phyloP scores from a whole-genome alignment of 2,888 invertebrate genomes.

The Philaethria dido region DNA sequence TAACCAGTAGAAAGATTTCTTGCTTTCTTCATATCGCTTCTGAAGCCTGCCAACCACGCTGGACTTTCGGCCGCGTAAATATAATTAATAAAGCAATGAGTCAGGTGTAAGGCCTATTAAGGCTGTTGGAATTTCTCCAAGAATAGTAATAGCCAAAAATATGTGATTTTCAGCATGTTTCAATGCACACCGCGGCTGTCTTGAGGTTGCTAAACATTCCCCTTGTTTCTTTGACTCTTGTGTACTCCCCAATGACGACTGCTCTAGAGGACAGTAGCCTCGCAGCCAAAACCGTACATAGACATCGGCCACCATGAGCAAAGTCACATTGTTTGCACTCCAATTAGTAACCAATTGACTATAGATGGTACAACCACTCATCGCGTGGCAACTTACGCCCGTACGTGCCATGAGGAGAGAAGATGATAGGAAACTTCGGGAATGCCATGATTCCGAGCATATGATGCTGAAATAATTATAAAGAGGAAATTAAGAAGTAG shows the following conservation, averaged over 20 bases:
- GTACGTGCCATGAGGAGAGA: conserved; percentile 56
- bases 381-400: conserved; percentile 55
- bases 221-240: conserved; percentile 59
- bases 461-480: conserved; percentile 52
- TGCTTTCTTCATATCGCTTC: conserved; percentile 73
- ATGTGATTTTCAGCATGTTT: conserved; percentile 53
- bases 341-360: conserved; percentile 58
- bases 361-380: conserved; percentile 56
- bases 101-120: conserved; percentile 51
- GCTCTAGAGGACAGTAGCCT: conserved; percentile 56
- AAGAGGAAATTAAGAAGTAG: not conserved
- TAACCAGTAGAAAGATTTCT: conserved; percentile 76
- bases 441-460: conserved; percentile 53
- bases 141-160: conserved; percentile 51
- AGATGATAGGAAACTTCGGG: conserved; percentile 54
- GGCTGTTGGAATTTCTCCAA: conserved; percentile 60
- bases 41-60: conserved; percentile 83
- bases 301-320: conserved; percentile 54
- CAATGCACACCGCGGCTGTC: conserved; percentile 58
- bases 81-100: conserved; percentile 55
- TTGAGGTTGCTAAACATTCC: conserved; percentile 65
- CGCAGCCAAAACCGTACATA: conserved; percentile 56
- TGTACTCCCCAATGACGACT: conserved; percentile 64
- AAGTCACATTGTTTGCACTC: conserved; percentile 50
- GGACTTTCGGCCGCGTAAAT: conserved; percentile 84